Base-by-base conservation (phyloP, 2,888 invertebrate species). In the Lypha dubia region DNA sequence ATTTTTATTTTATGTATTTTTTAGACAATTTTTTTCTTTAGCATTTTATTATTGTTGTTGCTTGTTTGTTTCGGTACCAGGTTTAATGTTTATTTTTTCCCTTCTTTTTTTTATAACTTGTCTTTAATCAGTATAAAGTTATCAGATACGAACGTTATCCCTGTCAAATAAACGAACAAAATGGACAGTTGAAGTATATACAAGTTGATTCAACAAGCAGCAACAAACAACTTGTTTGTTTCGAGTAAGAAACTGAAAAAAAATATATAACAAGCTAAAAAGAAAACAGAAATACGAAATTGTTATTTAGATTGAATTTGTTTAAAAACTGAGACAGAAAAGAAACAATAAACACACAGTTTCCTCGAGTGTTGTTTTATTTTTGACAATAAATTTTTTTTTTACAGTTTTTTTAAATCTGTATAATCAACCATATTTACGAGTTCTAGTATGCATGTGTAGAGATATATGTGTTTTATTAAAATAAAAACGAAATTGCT, bases 61-160 rank as follows among this genome's bases (percentile, higher is more conserved):
- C 35, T 56, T 71, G 53, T 49, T 79, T 79, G 11, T 58, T 62
- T 46, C 41, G 15, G 49, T 79, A 76, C 22, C 46, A 70, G 70
- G 35, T 51, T 74, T 70, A 20, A 44, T 70, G 24, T n/a, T 49
- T 58, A 41, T 24, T 35, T 49, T 46, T 46, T 46, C 17, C 1
- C 20, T 46, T 7, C 5, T 44, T 28, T 46, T 4, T 74, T 51
- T 74, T 76, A 46, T 24, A 71, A 44, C 67, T 86, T 84, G 70
- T 87, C 88, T 90, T 89, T 90, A 91, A 90, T 90, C 90, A 90
- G 89, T 86, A 87, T 86, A 84, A 89, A 87, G 89, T 90, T 89
- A 90, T 90, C 91, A 88, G 88, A 85, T 88, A 90, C 90, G 90
- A 89, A 90, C 86, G 88, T 71, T 85, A 87, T 84, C 75, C 85